Percentiles rank a stretch among this genome's conserved stretches.
phyloP scores from a whole-genome alignment of 2,113 vertebrate species.

The Pelobates fuscus region DNA sequence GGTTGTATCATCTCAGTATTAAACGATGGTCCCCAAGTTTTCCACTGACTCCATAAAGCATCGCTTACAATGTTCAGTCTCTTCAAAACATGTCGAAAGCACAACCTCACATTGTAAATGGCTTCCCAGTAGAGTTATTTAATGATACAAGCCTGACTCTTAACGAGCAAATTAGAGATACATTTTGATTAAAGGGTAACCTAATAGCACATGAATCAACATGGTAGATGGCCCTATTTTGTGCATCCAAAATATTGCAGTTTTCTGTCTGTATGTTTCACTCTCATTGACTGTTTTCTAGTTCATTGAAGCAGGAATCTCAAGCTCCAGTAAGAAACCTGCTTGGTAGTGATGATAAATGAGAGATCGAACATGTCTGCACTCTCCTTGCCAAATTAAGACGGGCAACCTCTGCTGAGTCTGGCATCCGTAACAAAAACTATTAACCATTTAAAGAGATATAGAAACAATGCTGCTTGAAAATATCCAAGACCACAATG shows the following conservation, averaged over 20 bases:
- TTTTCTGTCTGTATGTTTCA: slow-evolving; percentile 26
- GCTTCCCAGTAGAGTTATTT: too few species aligned
- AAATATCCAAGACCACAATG: too few species aligned
- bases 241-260: slow-evolving; percentile 10
- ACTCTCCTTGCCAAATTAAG: slow-evolving; percentile 36
- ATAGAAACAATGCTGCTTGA: too few species aligned
- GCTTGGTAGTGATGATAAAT: slow-evolving; percentile 43
- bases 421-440: slow-evolving; percentile 36
- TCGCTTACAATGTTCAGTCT: too few species aligned
- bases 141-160: neutral
- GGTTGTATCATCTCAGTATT: too few species aligned
- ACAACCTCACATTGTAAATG: too few species aligned
- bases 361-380: slow-evolving; percentile 35
- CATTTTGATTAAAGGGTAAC: slow-evolving; percentile 3
- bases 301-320: slow-evolving; percentile 40
- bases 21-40: too few species aligned
- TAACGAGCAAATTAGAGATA: neutral
- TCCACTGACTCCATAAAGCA: too few species aligned
- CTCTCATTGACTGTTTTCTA: slow-evolving; percentile 31
- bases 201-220: neutral
- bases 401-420: too few species aligned
- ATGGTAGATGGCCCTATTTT: neutral
- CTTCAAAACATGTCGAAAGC: too few species aligned
- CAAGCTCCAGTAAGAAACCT: slow-evolving; percentile 5
- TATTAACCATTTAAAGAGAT: too few species aligned